A percentile compares a stretch with the other conserved stretches of the same genome.
These are phyloP conservation scores for Chionomys nivalis DNA, from an alignment of 2,113 vertebrate genomes.

Conservation along the genomic window DNA sequence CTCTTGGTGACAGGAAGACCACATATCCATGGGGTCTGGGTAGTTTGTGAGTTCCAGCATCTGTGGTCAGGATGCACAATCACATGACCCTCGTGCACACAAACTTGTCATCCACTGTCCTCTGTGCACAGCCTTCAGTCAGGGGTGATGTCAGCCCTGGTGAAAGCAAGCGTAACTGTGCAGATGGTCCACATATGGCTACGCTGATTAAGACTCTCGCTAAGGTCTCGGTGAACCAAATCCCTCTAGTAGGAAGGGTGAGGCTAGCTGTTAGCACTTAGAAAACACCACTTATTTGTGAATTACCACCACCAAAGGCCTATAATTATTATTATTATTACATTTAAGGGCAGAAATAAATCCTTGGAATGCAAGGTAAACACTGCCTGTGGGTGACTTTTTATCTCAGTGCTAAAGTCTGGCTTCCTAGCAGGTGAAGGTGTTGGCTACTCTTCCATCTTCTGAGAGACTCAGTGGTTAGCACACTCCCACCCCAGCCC, in stretches of 20 bases:
- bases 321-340: slow-evolving; percentile 32
- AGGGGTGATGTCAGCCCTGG: rapidly evolving
- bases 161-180: background rate
- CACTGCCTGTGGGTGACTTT: too few relatives aligned
- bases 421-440: background rate
- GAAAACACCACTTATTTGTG: slow-evolving; percentile 36
- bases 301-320: background rate
- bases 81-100: rapidly evolving
- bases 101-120: background rate
- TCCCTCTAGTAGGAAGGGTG: background rate
- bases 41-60: background rate
- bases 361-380: background rate
- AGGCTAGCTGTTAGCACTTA: slow-evolving; percentile 26
- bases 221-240: background rate
- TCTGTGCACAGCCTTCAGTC: background rate
- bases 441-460: too few relatives aligned
- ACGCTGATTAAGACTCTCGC: background rate
- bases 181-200: rapidly evolving
- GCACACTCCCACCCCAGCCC: rapidly evolving
- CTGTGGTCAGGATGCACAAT: rapidly evolving
- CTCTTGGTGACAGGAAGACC: background rate
- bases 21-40: rapidly evolving
- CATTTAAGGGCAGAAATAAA: slow-evolving; percentile 20
- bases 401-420: rapidly evolving
- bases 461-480: background rate